phyloP scores from a whole-genome alignment of 2,113 vertebrate genomes.

The Hyperoodon ampullatus region DNA sequence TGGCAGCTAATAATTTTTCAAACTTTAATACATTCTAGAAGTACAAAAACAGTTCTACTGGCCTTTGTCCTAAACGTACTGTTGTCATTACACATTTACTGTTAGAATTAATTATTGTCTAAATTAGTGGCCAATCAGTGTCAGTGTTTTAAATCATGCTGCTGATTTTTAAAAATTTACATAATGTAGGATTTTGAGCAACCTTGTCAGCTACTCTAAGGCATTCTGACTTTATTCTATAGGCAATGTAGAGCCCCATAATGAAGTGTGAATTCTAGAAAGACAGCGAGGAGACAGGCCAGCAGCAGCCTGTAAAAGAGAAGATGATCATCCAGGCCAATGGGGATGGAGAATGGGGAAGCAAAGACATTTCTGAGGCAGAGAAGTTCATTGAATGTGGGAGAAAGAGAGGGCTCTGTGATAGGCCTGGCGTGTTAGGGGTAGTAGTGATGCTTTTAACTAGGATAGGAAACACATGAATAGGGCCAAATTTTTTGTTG shows the following conservation, averaged over 20 bases:
- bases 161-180: background rate
- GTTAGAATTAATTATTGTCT: constrained; percentile 38
- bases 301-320: background rate
- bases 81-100: background rate
- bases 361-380: background rate
- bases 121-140: constrained; percentile 19
- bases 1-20: constrained; percentile 71
- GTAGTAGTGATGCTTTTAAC: background rate
- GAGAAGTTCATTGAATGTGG: background rate
- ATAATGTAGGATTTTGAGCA: background rate
- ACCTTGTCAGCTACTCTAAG: background rate
- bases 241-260: background rate
- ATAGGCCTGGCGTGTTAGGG: background rate
- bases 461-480: background rate
- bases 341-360: background rate
- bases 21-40: constrained; percentile 57
- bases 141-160: background rate
- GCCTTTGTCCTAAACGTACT: constrained; percentile 38
- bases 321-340: background rate
- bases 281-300: background rate
- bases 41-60: constrained; percentile 30
- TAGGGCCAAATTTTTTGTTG: background rate
- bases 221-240: background rate
- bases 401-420: background rate
- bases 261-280: background rate